These are phyloP conservation scores for Drosophila navojoa DNA, from an alignment of 1,140 invertebrate genomes.

Conservation along the genomic window DNA sequence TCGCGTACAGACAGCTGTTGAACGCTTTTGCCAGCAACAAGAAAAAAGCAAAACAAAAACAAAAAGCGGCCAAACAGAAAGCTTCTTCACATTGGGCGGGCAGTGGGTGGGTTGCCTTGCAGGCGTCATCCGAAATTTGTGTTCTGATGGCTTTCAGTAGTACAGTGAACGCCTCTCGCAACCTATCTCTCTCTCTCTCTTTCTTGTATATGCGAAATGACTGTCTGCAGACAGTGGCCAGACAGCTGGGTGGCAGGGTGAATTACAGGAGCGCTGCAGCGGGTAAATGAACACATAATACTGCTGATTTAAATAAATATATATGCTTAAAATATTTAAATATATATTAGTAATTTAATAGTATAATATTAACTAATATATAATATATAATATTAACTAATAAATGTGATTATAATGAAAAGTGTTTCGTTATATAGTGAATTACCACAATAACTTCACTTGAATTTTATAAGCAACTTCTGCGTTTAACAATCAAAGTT, in stretches of 20 bases:
- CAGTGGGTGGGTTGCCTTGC: conserved; percentile 9
- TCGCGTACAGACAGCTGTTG: conserved; percentile 66
- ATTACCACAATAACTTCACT: too few relatives aligned
- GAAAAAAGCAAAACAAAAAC: conserved; percentile 11
- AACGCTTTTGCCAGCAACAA: conserved; percentile 65
- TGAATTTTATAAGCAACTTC: too few relatives aligned
- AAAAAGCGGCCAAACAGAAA: conserved; percentile 50
- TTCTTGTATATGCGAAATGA: conserved; percentile 20
- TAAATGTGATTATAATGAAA: too few relatives aligned
- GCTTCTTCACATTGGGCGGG: conserved; percentile 31
- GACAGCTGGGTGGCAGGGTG: conserved; percentile 55
- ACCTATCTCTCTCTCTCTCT: neutral
- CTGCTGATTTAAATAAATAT: neutral
- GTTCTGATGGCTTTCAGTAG: conserved; percentile 10
- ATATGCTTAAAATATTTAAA: neutral
- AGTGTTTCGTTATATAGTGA: too few relatives aligned
- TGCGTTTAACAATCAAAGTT: too few relatives aligned
- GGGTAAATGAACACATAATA: neutral
- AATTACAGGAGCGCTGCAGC: conserved; percentile 21
- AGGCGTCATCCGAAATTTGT: conserved; percentile 10
- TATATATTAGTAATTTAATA: too few relatives aligned
- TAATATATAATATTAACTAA: too few relatives aligned
- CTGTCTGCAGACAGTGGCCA: conserved; percentile 67
- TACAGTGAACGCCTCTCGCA: too few relatives aligned
- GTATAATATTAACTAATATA: too few relatives aligned